Base-by-base conservation (phyloP, 2,113 vertebrate genomes). In the Bos javanicus region DNA sequence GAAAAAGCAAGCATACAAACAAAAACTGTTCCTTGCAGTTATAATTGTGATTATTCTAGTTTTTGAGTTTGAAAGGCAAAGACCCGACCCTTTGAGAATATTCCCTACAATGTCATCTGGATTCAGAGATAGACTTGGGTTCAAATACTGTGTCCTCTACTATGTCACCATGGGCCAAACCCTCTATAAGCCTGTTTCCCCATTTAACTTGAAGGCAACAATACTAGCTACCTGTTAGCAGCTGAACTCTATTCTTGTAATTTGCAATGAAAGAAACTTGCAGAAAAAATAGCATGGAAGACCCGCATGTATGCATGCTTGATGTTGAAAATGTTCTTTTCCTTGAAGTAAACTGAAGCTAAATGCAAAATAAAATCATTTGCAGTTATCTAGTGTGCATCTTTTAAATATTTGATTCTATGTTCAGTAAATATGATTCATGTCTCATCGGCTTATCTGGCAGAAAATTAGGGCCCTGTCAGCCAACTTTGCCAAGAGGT, bases 271-370 rank as follows among this genome's bases (percentile, higher is more conserved):
- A 94, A 94, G 30, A 59, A 48, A 95, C 54, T 36, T 78, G 4
- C 12, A 78, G 16, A 57, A 92, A 86, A 56, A 84, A 84, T 39
- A 83, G 36, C 64, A 52, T 91, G 91, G 82, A 93, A 96, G 48
- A 96, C 17, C 93, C 3, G n/a, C 1, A 56, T 52, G 60, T 52
- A 52, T 84, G 78, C 93, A 95, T 96, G 80, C 80, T 91, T 94
- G 36, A 78, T 62, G 80, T 10, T 25, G 87, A 96, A 82, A 17
- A 43, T 2, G 52, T 88, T 88, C 91, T 82, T 78, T 88, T 19
- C 6, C 74, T 67, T 82, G 80, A 95, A 96, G 95, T 78, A 60
- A 97, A 90, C 30, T 87, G 81, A 96, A 92, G 17, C 48, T 92
- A 95, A 98, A 94, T 52, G 36, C 25, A 87, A 50, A 95, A 50